phyloP scores from a whole-genome alignment of 23 tunicate genomes.

The Aplidium turbinatum region DNA sequence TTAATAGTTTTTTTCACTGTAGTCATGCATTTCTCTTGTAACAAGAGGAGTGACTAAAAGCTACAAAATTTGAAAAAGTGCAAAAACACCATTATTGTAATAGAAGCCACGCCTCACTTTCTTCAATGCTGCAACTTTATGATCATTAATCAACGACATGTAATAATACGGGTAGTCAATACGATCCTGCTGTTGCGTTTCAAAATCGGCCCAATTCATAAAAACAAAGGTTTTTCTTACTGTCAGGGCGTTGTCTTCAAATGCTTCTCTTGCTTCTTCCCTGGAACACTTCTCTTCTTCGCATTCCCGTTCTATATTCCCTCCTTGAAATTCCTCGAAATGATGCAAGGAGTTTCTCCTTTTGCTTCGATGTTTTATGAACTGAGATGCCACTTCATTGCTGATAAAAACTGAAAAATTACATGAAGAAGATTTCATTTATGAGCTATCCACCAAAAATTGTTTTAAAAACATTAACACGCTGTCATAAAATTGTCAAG shows the following conservation, averaged over 20 bases:
- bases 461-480: too few relatives aligned
- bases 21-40: too few relatives aligned
- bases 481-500: too few relatives aligned
- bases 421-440: not conserved
- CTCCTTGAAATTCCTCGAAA: conserved; percentile 46
- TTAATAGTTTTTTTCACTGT: too few relatives aligned
- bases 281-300: conserved; percentile 47
- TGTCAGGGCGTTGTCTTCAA: conserved; percentile 49
- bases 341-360: conserved; percentile 33
- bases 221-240: conserved; percentile 22
- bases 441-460: not conserved
- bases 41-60: too few relatives aligned
- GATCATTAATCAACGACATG: too few relatives aligned
- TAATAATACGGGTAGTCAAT: too few relatives aligned
- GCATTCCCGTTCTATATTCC: conserved; percentile 63
- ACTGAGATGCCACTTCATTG: conserved; percentile 44
- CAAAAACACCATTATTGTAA: too few relatives aligned
- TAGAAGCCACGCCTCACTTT: too few relatives aligned
- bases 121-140: too few relatives aligned
- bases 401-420: conserved; percentile 53
- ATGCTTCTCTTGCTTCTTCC: conserved; percentile 70
- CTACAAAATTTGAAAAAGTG: too few relatives aligned
- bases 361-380: conserved; percentile 41
- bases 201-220: not conserved
- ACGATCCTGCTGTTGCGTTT: not conserved